These are phyloP conservation scores for Caretta caretta DNA, from an alignment of 2,113 vertebrate species.

Conservation along the genomic window DNA sequence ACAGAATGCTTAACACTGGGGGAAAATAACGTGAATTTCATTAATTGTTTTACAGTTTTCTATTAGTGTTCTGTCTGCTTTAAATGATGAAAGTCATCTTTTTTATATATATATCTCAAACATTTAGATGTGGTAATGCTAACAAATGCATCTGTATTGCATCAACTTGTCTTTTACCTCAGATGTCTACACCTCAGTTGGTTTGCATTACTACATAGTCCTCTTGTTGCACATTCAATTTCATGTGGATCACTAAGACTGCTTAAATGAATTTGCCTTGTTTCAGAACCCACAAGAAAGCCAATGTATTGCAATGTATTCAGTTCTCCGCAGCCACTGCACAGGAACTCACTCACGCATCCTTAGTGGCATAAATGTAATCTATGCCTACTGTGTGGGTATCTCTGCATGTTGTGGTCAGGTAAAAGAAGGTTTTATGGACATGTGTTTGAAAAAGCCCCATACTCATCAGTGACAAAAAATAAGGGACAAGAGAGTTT, in stretches of 20 bases:
- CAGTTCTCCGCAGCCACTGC: background rate
- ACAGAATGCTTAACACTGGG: background rate
- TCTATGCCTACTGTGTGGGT: background rate
- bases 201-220: conserved; percentile 8
- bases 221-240: conserved; percentile 6
- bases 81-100: conserved; percentile 42
- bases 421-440: background rate
- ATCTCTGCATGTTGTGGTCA: background rate
- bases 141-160: conserved; percentile 35
- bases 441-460: background rate
- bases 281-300: background rate
- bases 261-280: background rate
- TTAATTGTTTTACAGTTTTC: conserved; percentile 34
- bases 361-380: background rate
- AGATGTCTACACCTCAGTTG: conserved; percentile 31
- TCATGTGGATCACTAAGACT: background rate
- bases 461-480: background rate
- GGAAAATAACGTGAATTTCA: background rate
- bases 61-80: conserved; percentile 30
- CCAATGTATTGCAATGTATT: background rate
- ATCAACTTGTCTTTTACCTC: conserved; percentile 40
- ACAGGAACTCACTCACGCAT: background rate
- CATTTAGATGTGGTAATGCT: conserved; percentile 48
- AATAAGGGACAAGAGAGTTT: background rate
- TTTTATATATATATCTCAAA: conserved; percentile 29